These are phyloP conservation scores for Machimus rusticus DNA, from an alignment of 2,888 invertebrate species.

Conservation along the genomic window DNA sequence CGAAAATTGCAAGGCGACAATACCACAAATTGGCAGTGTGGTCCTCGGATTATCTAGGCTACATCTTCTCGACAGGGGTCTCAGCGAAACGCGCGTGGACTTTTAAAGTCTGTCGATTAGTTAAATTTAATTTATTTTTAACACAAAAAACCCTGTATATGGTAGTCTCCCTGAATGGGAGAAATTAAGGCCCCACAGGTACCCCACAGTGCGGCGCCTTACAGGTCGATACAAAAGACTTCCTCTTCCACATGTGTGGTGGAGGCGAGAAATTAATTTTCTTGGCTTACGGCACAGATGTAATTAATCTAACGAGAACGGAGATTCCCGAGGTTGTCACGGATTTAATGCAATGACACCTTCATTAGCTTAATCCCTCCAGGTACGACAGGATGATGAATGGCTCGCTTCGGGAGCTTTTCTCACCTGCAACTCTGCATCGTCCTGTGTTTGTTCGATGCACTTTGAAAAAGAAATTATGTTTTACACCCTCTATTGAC, in stretches of 20 bases:
- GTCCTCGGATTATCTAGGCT: background rate
- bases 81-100: background rate
- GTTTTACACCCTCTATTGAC: too few relatives aligned
- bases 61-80: background rate
- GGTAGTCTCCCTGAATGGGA: background rate
- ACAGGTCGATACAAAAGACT: background rate
- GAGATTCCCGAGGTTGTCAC: background rate
- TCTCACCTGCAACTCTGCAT: background rate
- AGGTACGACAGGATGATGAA: background rate
- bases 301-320: background rate
- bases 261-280: background rate
- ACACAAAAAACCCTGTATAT: background rate
- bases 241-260: background rate
- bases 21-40: background rate
- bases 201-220: background rate
- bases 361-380: background rate
- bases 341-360: background rate
- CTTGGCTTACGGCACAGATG: background rate
- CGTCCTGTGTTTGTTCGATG: background rate
- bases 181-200: background rate
- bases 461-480: background rate
- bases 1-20: background rate
- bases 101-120: background rate
- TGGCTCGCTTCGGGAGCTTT: background rate
- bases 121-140: background rate